phyloP scores from a whole-genome alignment of 2,888 invertebrate genomes.

The Hanleya hanleyi region DNA sequence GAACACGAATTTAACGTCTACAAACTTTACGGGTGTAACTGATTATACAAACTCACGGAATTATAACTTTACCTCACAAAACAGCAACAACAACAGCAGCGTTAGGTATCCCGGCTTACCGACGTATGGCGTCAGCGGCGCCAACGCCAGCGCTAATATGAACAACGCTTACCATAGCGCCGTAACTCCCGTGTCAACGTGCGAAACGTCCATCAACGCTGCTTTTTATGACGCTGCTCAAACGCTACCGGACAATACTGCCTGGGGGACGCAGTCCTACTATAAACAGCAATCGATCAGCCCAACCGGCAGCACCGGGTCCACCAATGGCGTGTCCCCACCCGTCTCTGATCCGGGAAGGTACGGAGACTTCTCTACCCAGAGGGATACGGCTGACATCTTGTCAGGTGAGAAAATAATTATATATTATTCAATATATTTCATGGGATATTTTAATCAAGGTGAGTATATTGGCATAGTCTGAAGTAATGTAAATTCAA shows the following conservation, averaged over 20 bases:
- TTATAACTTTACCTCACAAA: not conserved
- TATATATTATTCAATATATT: too few species aligned
- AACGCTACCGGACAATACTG: not conserved
- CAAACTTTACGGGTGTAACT: not conserved
- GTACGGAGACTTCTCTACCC: not conserved
- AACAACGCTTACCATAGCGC: not conserved
- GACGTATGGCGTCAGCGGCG: not conserved
- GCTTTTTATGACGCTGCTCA: not conserved
- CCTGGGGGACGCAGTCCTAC: constrained; percentile 24
- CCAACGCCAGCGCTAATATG: not conserved
- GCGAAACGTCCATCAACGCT: not conserved
- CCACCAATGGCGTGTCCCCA: constrained; percentile 66
- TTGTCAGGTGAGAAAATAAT: constrained; percentile 4
- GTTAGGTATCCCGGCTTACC: not conserved
- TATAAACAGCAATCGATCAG: constrained; percentile 66
- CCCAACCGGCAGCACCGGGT: constrained; percentile 68
- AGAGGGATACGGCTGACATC: not conserved
- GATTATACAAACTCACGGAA: not conserved
- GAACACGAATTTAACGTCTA: not conserved
- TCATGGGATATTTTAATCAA: too few species aligned
- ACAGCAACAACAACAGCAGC: not conserved
- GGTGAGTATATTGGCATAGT: too few species aligned
- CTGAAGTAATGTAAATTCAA: too few species aligned
- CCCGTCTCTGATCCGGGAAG: constrained; percentile 26
- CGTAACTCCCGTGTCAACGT: not conserved